A percentile compares a stretch with the other conserved stretches of the same genome.
Evolutionary conservation across 2,888 invertebrate species (phyloP).

Genomic region (Tolmerus cingulatus): DNA sequence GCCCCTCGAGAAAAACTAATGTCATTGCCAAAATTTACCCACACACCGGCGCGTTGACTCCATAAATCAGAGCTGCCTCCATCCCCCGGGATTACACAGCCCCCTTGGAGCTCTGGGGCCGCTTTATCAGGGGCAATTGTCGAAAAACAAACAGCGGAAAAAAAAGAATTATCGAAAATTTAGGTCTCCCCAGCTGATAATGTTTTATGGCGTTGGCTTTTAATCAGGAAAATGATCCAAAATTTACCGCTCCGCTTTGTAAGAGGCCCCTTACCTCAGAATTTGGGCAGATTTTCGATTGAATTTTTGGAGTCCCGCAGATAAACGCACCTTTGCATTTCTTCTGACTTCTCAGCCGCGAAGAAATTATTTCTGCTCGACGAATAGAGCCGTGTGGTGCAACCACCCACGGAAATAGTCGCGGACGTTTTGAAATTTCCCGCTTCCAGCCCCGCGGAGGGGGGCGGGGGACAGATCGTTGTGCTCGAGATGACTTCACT

Average conservation of each 20-base stretch:
- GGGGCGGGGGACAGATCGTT: neutral
- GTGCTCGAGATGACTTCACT: neutral
- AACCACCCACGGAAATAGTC: constrained; percentile 17
- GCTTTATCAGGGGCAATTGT: neutral
- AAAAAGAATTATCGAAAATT: neutral
- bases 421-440: neutral
- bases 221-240: neutral
- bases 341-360: neutral
- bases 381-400: neutral
- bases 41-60: neutral
- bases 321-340: neutral
- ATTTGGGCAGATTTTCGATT: neutral
- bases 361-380: constrained; percentile 21
- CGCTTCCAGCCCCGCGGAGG: neutral
- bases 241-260: neutral
- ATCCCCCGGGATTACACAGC: neutral
- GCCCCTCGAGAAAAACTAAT: constrained; percentile 19
- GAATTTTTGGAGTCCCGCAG: neutral
- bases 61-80: neutral
- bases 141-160: neutral
- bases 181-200: neutral
- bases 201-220: neutral
- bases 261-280: neutral
- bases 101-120: neutral
- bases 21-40: constrained; percentile 33